phyloP scores from a whole-genome alignment of 2,797 vertebrate genomes.

The Gorsachius magnificus region DNA sequence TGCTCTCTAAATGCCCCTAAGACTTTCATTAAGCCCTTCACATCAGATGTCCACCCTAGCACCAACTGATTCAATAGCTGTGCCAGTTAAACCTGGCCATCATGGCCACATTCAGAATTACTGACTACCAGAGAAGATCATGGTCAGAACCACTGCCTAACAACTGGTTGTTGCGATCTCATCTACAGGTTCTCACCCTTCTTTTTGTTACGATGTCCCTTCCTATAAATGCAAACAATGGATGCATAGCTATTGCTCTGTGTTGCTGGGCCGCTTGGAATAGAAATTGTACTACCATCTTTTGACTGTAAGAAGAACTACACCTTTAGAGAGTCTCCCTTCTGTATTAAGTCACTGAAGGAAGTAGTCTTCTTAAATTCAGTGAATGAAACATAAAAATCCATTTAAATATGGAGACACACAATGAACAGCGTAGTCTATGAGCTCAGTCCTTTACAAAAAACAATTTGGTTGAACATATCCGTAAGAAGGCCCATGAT shows the following conservation, averaged over 20 bases:
- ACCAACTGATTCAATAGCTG: not conserved
- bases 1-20: not conserved
- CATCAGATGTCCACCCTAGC: not conserved
- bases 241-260: not conserved
- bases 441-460: not conserved
- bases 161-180: not conserved
- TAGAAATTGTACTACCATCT: slow-evolving; percentile 55
- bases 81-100: not conserved
- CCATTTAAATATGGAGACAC: not conserved
- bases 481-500: not conserved
- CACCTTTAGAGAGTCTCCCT: not conserved
- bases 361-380: not conserved
- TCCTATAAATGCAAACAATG: not conserved
- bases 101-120: not conserved
- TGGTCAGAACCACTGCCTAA: not conserved
- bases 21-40: not conserved
- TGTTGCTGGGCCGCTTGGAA: not conserved
- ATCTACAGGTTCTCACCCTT: not conserved
- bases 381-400: not conserved
- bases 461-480: not conserved
- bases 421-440: not conserved
- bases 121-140: not conserved
- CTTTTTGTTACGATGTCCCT: not conserved
- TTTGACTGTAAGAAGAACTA: slow-evolving; percentile 51
- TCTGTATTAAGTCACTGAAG: not conserved